phyloP scores from a whole-genome alignment of 2,888 invertebrate species.

The Cephus spinipes region DNA sequence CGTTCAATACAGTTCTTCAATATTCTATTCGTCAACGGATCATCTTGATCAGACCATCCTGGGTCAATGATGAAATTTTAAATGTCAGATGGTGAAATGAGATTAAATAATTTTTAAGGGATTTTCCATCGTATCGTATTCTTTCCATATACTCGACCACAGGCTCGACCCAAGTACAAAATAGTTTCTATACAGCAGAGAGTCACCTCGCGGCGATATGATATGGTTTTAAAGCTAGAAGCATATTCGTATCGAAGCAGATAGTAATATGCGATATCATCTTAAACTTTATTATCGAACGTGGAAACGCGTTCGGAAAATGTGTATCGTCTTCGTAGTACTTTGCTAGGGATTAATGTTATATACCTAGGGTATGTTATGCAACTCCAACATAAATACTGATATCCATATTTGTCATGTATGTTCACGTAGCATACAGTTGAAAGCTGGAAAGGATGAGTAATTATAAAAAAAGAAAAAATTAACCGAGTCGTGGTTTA shows the following conservation, averaged over 20 bases:
- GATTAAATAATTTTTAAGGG: neutral
- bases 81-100: neutral
- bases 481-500: neutral
- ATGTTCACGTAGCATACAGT: neutral
- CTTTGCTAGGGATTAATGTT: neutral
- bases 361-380: neutral
- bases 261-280: slow-evolving; percentile 24
- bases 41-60: neutral
- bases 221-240: slow-evolving; percentile 58
- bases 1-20: neutral
- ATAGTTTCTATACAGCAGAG: slow-evolving; percentile 16
- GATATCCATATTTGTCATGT: neutral
- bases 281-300: slow-evolving; percentile 15
- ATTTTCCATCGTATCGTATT: neutral
- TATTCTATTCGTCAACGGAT: neutral
- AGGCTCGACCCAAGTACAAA: slow-evolving; percentile 25
- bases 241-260: slow-evolving; percentile 52
- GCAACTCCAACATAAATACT: neutral
- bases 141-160: neutral
- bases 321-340: neutral
- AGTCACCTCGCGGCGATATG: slow-evolving; percentile 23
- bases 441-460: neutral
- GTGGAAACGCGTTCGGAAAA: neutral
- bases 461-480: neutral
- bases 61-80: neutral